Evolutionary conservation across 2,113 vertebrate genomes (phyloP).

Genomic region (Oreochromis aureus): DNA sequence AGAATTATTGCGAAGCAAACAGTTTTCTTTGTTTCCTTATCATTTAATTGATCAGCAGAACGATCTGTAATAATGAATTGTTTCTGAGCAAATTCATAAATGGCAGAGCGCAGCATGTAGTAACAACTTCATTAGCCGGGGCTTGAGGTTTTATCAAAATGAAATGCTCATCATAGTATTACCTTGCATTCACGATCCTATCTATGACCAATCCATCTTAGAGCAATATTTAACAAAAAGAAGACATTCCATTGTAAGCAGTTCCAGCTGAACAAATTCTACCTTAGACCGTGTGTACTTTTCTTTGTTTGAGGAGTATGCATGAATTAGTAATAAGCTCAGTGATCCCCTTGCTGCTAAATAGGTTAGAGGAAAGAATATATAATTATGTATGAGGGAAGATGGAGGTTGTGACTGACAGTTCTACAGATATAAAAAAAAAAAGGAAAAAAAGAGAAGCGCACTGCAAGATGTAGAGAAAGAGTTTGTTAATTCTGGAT

Average conservation of each 20-base stretch:
- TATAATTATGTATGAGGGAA: constrained; percentile 49
- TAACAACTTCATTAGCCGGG: constrained; percentile 59
- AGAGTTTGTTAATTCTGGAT: constrained; percentile 37
- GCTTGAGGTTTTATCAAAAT: constrained; percentile 47
- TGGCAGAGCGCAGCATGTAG: constrained; percentile 49
- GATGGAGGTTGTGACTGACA: constrained; percentile 25
- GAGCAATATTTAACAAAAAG: constrained; percentile 17
- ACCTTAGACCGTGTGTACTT: constrained; percentile 27
- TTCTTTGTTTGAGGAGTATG: constrained; percentile 55
- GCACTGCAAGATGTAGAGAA: constrained; percentile 12
- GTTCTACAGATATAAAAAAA: neutral
- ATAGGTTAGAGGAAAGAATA: constrained; percentile 62
- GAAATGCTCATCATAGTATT: constrained; percentile 33
- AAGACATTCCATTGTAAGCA: constrained; percentile 16
- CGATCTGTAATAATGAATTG: constrained; percentile 66
- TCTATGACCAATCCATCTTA: constrained; percentile 22
- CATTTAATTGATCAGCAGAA: constrained; percentile 70
- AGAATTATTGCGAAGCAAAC: constrained; percentile 57
- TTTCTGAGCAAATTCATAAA: constrained; percentile 62
- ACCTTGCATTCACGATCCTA: constrained; percentile 28
- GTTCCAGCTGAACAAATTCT: constrained; percentile 27
- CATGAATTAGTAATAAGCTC: constrained; percentile 66
- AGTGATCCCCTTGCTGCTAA: constrained; percentile 59
- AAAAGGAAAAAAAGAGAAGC: neutral
- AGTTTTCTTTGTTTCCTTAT: constrained; percentile 55